Evolutionary conservation across 2,888 invertebrate genomes (phyloP).

Genomic region (Pycnomerus fuliginosus): DNA sequence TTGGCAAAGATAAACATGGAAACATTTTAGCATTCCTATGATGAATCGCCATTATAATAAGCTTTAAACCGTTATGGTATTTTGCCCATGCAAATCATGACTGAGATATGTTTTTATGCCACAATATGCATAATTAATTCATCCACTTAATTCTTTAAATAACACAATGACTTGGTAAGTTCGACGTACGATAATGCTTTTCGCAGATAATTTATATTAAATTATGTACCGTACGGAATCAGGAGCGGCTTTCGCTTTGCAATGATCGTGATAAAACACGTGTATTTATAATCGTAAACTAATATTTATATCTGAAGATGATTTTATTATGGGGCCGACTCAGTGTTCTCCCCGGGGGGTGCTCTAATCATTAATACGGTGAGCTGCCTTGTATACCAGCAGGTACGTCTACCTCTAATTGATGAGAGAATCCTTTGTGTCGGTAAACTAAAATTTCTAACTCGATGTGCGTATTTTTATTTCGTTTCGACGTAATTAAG

Average conservation of each 20-base stretch:
- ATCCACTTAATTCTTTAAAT: conserved; percentile 21
- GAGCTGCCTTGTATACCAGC: conserved; percentile 47
- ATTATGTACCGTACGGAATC: conserved; percentile 3
- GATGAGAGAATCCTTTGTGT: conserved; percentile 37
- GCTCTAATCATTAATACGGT: conserved; percentile 45
- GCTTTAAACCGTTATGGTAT: conserved; percentile 37
- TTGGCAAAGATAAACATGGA: too few species aligned
- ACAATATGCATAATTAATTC: conserved; percentile 43
- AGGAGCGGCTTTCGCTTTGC: conserved; percentile 18
- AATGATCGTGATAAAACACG: conserved; percentile 47
- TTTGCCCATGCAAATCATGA: conserved; percentile 45
- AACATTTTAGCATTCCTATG: conserved; percentile 6
- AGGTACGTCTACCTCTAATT: conserved; percentile 43
- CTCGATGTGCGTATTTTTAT: too few species aligned
- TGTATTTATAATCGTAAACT: conserved; percentile 51
- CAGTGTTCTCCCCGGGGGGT: conserved; percentile 44
- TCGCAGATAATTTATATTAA: conserved; percentile 1
- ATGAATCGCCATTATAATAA: conserved; percentile 20
- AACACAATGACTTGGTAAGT: conserved; percentile 26
- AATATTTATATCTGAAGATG: conserved; percentile 53
- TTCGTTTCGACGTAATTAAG: conserved; percentile 13
- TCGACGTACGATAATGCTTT: conserved; percentile 39
- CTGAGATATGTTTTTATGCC: conserved; percentile 32
- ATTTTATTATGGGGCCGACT: conserved; percentile 50
- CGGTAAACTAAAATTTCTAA: conserved; percentile 1